These are phyloP conservation scores for Melanotaenia nigrans DNA, from an alignment of 2,797 vertebrate species.

Conservation along the genomic window DNA sequence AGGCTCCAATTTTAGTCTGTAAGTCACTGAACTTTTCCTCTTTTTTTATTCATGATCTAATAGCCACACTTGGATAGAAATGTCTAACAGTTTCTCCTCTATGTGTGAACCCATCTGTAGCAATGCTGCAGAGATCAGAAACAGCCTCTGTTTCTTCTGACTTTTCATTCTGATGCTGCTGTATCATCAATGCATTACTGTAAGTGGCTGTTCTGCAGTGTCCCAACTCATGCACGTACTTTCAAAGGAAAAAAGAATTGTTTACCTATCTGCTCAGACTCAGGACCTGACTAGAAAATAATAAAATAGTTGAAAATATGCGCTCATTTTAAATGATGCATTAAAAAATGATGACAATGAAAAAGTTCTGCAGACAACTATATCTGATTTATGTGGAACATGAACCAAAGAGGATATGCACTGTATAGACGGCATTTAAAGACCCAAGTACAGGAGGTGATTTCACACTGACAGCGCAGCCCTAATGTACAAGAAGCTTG, in stretches of 20 bases:
- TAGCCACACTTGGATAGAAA: background rate
- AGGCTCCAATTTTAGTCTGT: background rate
- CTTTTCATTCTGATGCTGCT: slow-evolving; percentile 15
- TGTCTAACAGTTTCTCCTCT: background rate
- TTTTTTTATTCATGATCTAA: background rate
- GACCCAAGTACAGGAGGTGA: background rate
- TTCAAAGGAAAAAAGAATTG: no score
- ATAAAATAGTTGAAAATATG: background rate
- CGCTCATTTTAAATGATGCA: no score
- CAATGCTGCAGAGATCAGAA: background rate
- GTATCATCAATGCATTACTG: background rate
- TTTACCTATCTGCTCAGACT: no score
- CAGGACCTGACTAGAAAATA: background rate
- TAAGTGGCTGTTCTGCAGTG: background rate
- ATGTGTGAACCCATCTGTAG: background rate
- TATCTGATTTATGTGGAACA: background rate
- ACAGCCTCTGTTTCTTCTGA: slow-evolving; percentile 9
- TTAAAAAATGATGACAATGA: no score
- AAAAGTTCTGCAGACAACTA: no score
- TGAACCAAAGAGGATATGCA: background rate
- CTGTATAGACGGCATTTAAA: no score
- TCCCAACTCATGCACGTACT: background rate
- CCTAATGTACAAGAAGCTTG: no score
- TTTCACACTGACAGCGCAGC: background rate
- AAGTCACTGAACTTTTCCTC: background rate